Evolutionary conservation across 2,113 vertebrate genomes (phyloP).

Genomic region (Myocastor coypus): DNA sequence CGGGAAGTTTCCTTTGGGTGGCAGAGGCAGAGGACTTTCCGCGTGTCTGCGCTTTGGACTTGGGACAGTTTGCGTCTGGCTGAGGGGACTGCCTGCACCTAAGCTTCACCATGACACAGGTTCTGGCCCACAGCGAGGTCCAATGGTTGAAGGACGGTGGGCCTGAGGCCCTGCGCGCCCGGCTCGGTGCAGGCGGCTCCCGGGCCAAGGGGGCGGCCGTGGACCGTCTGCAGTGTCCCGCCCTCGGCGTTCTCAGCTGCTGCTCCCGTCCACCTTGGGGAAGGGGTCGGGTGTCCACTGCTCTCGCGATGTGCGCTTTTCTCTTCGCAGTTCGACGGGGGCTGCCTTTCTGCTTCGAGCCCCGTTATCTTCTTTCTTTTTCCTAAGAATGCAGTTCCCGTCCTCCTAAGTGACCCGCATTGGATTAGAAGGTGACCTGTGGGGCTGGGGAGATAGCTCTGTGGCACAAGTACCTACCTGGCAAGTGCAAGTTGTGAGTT

Average conservation of each 20-base stretch:
- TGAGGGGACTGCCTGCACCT: not conserved
- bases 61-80: no score
- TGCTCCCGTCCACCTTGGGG: no score
- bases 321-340: no score
- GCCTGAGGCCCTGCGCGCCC: not conserved
- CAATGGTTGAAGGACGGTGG: not conserved
- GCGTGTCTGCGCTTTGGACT: no score
- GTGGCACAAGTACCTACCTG: no score
- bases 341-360: no score
- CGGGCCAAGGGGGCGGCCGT: no score
- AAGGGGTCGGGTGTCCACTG: not conserved
- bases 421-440: not conserved
- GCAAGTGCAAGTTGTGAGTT: no score
- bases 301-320: no score
- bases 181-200: no score
- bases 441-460: no score
- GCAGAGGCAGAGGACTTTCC: not conserved
- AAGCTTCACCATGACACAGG: not conserved
- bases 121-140: not conserved
- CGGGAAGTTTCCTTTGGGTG: not conserved
- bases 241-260: not conserved
- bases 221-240: no score
- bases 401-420: not conserved
- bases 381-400: fast-evolving
- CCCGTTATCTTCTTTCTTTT: not conserved